Base-by-base conservation (phyloP, 2,113 vertebrate species). In the Mastomys natalensis region DNA sequence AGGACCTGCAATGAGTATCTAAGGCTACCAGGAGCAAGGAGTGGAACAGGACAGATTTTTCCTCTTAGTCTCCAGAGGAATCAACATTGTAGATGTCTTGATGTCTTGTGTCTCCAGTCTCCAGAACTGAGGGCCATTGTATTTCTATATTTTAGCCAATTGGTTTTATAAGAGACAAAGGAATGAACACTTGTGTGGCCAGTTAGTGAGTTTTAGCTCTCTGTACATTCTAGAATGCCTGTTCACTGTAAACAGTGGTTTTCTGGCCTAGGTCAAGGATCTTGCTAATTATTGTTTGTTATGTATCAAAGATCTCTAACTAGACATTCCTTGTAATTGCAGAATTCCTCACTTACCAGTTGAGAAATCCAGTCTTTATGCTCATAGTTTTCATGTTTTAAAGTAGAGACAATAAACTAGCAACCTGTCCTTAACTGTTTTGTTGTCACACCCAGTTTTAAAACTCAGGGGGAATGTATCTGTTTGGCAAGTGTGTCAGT, bases 351-450 rank as follows among this genome's bases (percentile, higher is more conserved):
- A 45, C 5, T 22, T 91, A 80, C 9, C 60, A 7, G 51, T 87
- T 70, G 51, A 45, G 68, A 82, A 95, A 76, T 6, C 26, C 22
- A 53, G 10, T 73, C 16, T 93, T 93, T 37, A 72, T 10, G 13
- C 82, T 66, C 26, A 60, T 10, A 48, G 31, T 91, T 93, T 95
- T 93, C 34, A 74, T 62, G 24, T 90, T 40, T 92, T 66, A 82
- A 87, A 90, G 15, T 26, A 87, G 64, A 93, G 81, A 43, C 17
- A 72, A 16, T 82, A 77, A 82, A 93, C 31, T 88, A 48, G 31
- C 15, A 94, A 72, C 11, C 34, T 58, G 26, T 72, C 58, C 2
- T 0, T 84, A 90, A 62, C 19, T 70, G 62, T 77, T 90, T 88
- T n/a, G 8, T 60, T 73, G 48, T 29, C 62, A 84, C 13, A 60